Evolutionary conservation across 2,113 vertebrate species (phyloP).

Genomic region (Triplophysa dalaica): DNA sequence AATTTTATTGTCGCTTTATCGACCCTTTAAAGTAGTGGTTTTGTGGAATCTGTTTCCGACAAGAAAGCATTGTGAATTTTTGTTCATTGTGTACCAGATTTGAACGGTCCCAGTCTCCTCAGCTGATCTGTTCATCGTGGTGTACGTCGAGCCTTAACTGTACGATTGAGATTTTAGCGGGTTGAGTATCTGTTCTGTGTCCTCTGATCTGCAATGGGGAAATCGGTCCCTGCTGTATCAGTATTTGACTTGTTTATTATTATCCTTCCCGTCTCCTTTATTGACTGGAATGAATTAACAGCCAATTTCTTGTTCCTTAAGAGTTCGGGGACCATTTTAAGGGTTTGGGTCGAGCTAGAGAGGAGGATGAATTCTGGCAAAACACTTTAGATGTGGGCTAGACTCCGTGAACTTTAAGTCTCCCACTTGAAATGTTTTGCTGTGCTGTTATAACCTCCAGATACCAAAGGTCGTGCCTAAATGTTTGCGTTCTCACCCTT

Average conservation of each 20-base stretch:
- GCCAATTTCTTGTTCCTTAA: background rate
- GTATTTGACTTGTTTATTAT: slow-evolving; percentile 11
- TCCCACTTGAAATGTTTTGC: background rate
- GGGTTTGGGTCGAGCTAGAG: background rate
- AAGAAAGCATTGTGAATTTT: background rate
- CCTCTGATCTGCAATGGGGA: background rate
- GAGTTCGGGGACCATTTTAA: background rate
- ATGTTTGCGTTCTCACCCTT: slow-evolving; percentile 20
- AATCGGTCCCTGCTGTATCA: background rate
- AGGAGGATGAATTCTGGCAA: background rate
- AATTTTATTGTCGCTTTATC: background rate
- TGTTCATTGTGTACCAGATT: background rate
- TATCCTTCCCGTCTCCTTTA: background rate
- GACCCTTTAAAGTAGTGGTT: slow-evolving; percentile 3
- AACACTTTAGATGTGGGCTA: slow-evolving; percentile 11
- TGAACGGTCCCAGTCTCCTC: slow-evolving; percentile 16
- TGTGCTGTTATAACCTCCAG: slow-evolving; percentile 30
- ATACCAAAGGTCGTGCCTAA: slow-evolving; percentile 44
- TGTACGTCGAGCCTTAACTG: slow-evolving; percentile 33
- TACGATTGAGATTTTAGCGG: slow-evolving; percentile 29
- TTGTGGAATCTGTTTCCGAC: background rate
- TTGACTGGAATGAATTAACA: background rate
- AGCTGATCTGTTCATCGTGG: slow-evolving; percentile 8
- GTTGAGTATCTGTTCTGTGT: background rate
- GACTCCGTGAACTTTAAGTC: background rate